A percentile compares a stretch with the other conserved stretches of the same genome.
Conservation (phyloP, 2,797 vertebrate genomes). For the Alfaro cultratus region DNA sequence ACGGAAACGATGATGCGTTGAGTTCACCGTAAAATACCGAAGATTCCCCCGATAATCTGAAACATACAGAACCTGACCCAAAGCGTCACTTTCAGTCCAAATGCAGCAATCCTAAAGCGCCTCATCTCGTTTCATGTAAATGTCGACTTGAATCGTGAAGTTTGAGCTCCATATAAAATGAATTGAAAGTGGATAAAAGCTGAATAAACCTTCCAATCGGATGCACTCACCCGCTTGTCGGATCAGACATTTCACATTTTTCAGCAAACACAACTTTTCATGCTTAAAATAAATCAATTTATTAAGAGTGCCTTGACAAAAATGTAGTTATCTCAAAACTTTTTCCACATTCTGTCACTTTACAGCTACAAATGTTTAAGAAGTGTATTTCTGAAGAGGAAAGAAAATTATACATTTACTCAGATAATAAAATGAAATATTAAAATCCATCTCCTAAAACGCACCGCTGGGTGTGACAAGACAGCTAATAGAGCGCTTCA, state of each 20-base stretch:
- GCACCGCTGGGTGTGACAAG: background rate
- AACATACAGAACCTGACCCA: slow-evolving; percentile 17
- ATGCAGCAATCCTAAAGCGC: slow-evolving; percentile 12
- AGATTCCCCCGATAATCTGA: slow-evolving; percentile 26
- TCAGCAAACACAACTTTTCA: slow-evolving; percentile 17
- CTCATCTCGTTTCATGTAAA: slow-evolving; percentile 23
- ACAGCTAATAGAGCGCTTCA: background rate
- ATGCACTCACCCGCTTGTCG: slow-evolving; percentile 2
- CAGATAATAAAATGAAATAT: background rate
- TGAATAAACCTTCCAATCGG: background rate
- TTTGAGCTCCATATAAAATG: slow-evolving; percentile 30
- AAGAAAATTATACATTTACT: background rate
- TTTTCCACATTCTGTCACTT: background rate
- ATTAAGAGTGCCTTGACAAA: background rate
- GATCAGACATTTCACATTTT: slow-evolving; percentile 12
- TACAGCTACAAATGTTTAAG: background rate
- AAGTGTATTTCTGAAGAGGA: background rate
- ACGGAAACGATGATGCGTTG: slow-evolving; percentile 11
- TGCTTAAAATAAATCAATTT: background rate
- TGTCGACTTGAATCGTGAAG: background rate
- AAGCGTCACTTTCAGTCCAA: slow-evolving; percentile 65
- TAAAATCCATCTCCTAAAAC: background rate
- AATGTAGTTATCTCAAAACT: background rate
- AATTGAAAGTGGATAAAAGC: slow-evolving; percentile 57
- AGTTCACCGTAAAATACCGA: slow-evolving; percentile 36